Evolutionary conservation across 64 coral and sea anemone species (phyloP).

Genomic region (Anthopleura sola): DNA sequence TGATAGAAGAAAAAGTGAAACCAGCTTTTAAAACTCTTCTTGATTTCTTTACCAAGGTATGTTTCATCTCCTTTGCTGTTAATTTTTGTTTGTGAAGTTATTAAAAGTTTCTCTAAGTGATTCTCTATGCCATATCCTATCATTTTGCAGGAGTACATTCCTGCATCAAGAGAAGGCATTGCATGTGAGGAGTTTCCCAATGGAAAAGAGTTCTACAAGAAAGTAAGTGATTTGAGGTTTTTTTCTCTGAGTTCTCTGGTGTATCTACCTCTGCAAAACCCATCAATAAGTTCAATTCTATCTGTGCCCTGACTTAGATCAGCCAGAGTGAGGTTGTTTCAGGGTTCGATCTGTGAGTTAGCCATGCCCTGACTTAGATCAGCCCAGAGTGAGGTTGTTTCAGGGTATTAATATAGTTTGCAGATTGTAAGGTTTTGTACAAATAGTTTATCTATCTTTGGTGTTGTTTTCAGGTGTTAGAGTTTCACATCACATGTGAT

Average conservation of each 20-base stretch:
- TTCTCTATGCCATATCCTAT: not conserved
- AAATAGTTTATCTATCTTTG: not conserved
- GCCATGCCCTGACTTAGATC: too few relatives aligned
- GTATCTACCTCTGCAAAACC: too few relatives aligned
- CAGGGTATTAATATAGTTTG: too few relatives aligned
- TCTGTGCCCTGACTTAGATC: too few relatives aligned
- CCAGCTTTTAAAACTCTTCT: not conserved
- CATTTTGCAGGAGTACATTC: slow-evolving; percentile 68
- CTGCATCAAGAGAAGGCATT: slow-evolving; percentile 59
- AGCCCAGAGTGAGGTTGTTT: too few relatives aligned
- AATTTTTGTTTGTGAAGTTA: not conserved
- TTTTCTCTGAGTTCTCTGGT: too few relatives aligned
- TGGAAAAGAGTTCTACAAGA: slow-evolving; percentile 58
- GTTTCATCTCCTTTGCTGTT: not conserved
- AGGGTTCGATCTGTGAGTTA: too few relatives aligned
- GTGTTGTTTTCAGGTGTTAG: slow-evolving; percentile 37
- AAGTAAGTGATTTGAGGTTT: not conserved
- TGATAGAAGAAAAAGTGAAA: not conserved
- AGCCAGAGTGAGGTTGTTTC: too few relatives aligned
- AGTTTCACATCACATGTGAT: slow-evolving; percentile 75
- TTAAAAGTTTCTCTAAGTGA: not conserved
- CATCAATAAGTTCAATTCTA: too few relatives aligned
- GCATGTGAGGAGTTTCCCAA: slow-evolving; percentile 54
- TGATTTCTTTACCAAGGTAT: not conserved
- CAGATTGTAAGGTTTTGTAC: too few relatives aligned